A percentile compares a stretch with the other conserved stretches of the same genome.
These are phyloP conservation scores for Lysandra bellargus DNA, from an alignment of 2,888 invertebrate species.

Conservation along the genomic window DNA sequence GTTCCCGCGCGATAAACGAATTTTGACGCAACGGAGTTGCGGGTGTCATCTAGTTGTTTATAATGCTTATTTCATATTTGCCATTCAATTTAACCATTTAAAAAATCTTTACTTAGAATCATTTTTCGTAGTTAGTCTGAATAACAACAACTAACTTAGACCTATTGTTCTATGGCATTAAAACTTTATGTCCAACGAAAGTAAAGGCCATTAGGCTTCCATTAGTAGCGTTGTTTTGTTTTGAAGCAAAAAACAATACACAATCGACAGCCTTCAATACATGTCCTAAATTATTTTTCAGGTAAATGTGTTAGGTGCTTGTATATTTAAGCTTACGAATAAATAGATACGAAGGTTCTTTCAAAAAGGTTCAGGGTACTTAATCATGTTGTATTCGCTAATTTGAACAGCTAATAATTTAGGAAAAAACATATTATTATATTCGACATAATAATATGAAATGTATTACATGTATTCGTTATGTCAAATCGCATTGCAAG, in stretches of 20 bases:
- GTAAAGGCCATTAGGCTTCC: not conserved
- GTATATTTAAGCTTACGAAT: not conserved
- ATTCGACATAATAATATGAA: no score
- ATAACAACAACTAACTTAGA: not conserved
- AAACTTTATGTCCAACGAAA: not conserved
- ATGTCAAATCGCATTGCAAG: no score
- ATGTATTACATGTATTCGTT: no score
- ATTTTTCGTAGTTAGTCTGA: not conserved
- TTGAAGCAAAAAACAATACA: not conserved
- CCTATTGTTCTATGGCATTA: not conserved
- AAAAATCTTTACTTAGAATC: not conserved
- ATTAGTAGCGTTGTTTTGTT: not conserved
- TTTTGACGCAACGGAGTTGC: no score
- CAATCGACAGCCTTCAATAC: not conserved
- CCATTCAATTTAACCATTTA: not conserved
- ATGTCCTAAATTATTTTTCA: not conserved
- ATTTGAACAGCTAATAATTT: no score
- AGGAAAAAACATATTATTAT: no score
- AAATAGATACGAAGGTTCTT: not conserved
- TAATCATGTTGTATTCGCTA: not conserved
- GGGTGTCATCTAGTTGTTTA: no score
- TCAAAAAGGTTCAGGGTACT: not conserved
- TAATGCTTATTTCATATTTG: not conserved
- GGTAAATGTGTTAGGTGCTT: not conserved
- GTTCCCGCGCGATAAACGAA: no score